Base-by-base conservation (phyloP, 2,113 vertebrate genomes). In the Rynchops niger region DNA sequence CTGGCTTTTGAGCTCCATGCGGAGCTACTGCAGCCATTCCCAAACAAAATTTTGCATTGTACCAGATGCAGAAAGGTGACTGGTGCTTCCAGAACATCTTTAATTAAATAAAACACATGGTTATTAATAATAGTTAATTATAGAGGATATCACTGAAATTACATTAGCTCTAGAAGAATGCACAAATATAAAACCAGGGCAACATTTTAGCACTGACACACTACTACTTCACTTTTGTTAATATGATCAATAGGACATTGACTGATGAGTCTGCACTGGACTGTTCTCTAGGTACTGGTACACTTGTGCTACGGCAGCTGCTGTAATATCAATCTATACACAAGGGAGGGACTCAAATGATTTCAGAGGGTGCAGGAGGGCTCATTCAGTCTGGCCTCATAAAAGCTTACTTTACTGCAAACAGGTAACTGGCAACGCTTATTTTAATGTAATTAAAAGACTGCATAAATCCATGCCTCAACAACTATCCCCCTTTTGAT, bases 371-470 rank as follows among this genome's bases (percentile, higher is more conserved):
- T 79, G 59, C 67, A 91, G 70, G 94, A 26, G 58, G 61, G 58
- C 61, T 94, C 62, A 42, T 88, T 91, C 74, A 88, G 43, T 82
- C 81, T 85, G 78, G 87, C 62, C 66, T 95, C 71, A 79, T 79
- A 85, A 93, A 95, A 86, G 40, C 78, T 85, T 84, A 66, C 56
- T 89, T 52, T 82, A 50, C 84, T 90, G 80, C 70, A 94, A 91
- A 91, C 56, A 86, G 9, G 2, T 9, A 92, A 58, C 72, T 23
- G n/a, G 49, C 62, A 89, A 94, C 87, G 82, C 77, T 70, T 88
- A 80, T 87, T 79, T 91, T 53, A 91, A 82, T 66, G 49, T 80
- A 87, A 95, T 95, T 89, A 76, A 74, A 94, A 89, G 72, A 79
- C 61, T 69, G 21, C 34, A 84, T 71, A 91, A 91, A 94, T 79